Evolutionary conservation across 2,888 invertebrate species (phyloP), one percentile per base, ranked within the genome.

Genomic region (Sericinus montela): DNA sequence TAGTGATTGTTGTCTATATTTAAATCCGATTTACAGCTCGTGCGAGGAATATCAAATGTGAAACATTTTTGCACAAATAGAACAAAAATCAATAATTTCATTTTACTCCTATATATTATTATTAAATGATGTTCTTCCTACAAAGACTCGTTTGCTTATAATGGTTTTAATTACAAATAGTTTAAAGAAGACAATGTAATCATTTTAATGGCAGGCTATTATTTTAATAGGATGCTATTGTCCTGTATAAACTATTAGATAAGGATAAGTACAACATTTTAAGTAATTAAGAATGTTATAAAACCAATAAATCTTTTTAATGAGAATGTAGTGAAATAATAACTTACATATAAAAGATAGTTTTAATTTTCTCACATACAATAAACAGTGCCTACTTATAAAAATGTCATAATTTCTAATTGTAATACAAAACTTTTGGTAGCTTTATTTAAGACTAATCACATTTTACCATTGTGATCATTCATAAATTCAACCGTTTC

Each of bases 21-120:
- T 47, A 84, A 53, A 53, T 77, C 75, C 0, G 72, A 65, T 37
- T 59, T 44, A 57, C 82, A 84, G 1, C 52, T 54, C 36, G 58
- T 58, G 48, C 48, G 60, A 6, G 80, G 81, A 5, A 85, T 38
- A 57, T 85, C 83, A 52, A 85, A 84, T n/a, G 69, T 52, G 5
- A 63, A 45, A 62, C 69, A 63, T 15, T 54, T 37, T 37, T 63
- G 40, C 41, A 56, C 52, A 15, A 71, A 53, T 25, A 75, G 46
- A 51, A 70, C 48, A 19, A 67, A 15, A 52, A 72, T 50, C 44
- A 66, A 15, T 39, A 58, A 38, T 30, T 42, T 51, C 51, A 50
- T 50, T 41, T 40, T 48, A 11, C 10, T n/a, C n/a, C n/a, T n/a
- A n/a, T n/a, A n/a, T n/a, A n/a, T n/a, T n/a, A n/a, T n/a, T n/a